Evolutionary conservation across 1,140 invertebrate genomes (phyloP).

Genomic region (Drosophila ercepeae): DNA sequence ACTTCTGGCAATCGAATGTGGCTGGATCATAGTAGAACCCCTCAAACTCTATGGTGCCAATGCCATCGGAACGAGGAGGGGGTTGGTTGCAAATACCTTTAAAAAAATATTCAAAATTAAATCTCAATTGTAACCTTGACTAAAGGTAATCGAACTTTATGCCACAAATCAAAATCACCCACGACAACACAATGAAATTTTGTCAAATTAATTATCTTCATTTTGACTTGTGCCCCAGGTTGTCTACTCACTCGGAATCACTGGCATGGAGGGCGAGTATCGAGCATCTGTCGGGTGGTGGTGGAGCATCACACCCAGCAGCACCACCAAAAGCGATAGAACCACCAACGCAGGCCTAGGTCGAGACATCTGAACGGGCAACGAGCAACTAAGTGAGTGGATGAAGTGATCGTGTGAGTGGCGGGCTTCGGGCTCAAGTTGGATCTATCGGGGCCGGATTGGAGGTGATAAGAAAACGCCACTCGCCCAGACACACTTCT

Average conservation of each 20-base stretch:
- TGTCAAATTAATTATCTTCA: background rate
- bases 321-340: slow-evolving; percentile 40
- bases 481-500: background rate
- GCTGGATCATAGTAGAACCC: slow-evolving; percentile 69
- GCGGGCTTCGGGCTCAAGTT: slow-evolving; percentile 6
- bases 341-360: slow-evolving; percentile 37
- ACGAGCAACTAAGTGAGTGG: slow-evolving; percentile 58
- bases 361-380: slow-evolving; percentile 49
- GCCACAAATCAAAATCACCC: background rate
- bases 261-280: slow-evolving; percentile 16
- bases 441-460: background rate
- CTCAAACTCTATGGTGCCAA: slow-evolving; percentile 77
- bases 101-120: background rate
- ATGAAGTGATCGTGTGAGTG: slow-evolving; percentile 2
- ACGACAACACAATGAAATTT: background rate
- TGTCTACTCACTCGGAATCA: slow-evolving; percentile 61
- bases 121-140: background rate
- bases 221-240: background rate
- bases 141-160: background rate
- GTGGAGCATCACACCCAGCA: slow-evolving; percentile 31
- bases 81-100: slow-evolving; percentile 64
- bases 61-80: slow-evolving; percentile 68
- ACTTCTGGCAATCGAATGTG: slow-evolving; percentile 57
- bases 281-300: slow-evolving; percentile 26
- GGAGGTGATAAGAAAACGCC: background rate